Percentiles rank a stretch among this genome's conserved stretches.
Evolutionary conservation across 2,888 invertebrate species (phyloP).

Genomic region (Pyrocoelia pectoralis): DNA sequence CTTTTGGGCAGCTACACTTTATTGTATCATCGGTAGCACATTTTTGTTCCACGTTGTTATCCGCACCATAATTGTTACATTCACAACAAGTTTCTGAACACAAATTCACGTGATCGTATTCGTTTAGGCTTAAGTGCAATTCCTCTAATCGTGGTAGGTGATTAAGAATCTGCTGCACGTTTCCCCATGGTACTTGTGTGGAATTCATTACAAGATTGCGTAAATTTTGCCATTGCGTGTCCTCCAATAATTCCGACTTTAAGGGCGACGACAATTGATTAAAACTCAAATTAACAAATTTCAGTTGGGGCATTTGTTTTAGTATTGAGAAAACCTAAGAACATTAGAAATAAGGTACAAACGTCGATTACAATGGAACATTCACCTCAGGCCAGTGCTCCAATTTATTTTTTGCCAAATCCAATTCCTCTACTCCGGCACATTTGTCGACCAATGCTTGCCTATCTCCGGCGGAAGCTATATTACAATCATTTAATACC

Average conservation of each 20-base stretch:
- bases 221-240: conserved; percentile 66
- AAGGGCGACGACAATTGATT: conserved; percentile 81
- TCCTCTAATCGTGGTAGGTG: conserved; percentile 85
- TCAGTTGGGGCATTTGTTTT: conserved; percentile 86
- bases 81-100: conserved; percentile 56
- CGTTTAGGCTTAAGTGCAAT: conserved; percentile 91
- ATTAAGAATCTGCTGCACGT: conserved; percentile 78
- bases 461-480: conserved; percentile 87
- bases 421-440: conserved; percentile 90
- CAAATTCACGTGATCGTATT: conserved; percentile 80
- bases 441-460: conserved; percentile 82
- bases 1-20: conserved; percentile 43
- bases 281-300: conserved; percentile 92
- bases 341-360: not conserved
- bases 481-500: conserved; percentile 91
- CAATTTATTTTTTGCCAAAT: conserved; percentile 91
- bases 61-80: conserved; percentile 27
- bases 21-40: conserved; percentile 46
- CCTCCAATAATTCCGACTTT: conserved; percentile 56
- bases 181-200: conserved; percentile 86
- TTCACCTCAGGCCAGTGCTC: conserved; percentile 87
- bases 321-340: conserved; percentile 74
- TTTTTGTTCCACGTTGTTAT: conserved; percentile 36
- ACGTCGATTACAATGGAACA: not conserved
- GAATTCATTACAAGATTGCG: conserved; percentile 87